Evolutionary conservation across 1,140 invertebrate species (phyloP), one percentile per base, ranked within the genome.

Genomic region (Drosophila suzukii): DNA sequence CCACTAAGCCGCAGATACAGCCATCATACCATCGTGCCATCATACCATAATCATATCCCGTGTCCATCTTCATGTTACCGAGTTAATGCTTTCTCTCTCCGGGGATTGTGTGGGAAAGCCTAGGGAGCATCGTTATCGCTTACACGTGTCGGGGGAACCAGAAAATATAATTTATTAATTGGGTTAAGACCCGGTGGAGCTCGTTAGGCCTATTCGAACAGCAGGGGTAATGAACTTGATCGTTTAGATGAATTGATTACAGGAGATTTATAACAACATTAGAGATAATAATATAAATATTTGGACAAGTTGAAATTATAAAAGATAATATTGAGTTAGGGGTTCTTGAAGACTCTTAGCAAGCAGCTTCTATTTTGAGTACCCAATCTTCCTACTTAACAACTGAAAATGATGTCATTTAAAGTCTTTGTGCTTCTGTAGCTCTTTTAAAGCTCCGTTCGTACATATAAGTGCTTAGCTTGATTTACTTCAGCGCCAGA

Each of bases 11-110:
- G 74, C 81, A 80, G 83, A 67, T 73, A 53, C 50, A 51, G 73
- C 59, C 67, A 54, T 51, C 57, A 34, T 34, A 10, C 32, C 32
- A 34, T 34, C 32, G 7, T 34, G 8, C 8, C 32, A 34, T 34
- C 32, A 34, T 34, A 49, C 27, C 70, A 50, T 57, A 63, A 73
- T 71, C 68, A 47, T 72, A 55, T 56, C 46, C 71, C 46, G 67
- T 60, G 66, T 54, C 78, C 51, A 58, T 75, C 60, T 83, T 39
- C 77, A 61, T 65, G 63, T 51, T 55, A 44, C 76, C 77, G 73
- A 74, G 82, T 54, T 75, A 67, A 57, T 75, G 82, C 81, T 86
- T 82, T 86, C 75, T 85, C 75, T 86, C 75, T 60, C 50, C 50
- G 63, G 78, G 58, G 43, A 71, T 55, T 72, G 53, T 73, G 63